Evolutionary conservation across 1,140 invertebrate genomes (phyloP).

Genomic region (Lordiphosa stackelbergi): DNA sequence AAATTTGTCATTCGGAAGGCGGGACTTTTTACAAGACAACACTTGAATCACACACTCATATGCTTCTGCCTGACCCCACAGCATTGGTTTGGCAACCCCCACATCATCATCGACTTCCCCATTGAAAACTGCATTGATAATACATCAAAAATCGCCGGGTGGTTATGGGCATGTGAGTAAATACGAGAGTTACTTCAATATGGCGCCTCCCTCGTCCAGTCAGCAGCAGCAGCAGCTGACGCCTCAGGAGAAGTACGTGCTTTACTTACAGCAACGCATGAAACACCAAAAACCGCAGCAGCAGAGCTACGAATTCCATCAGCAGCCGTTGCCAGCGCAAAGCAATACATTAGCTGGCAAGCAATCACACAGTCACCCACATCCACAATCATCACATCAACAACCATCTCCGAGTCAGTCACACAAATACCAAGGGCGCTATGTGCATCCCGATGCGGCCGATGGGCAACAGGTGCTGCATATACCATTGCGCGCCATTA

Average conservation of each 20-base stretch:
- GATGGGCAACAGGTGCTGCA: constrained; percentile 59
- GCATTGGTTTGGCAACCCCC: constrained; percentile 38
- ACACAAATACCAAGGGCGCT: constrained; percentile 45
- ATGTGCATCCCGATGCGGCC: constrained; percentile 31
- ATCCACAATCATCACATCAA: constrained; percentile 25
- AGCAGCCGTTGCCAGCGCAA: constrained; percentile 39
- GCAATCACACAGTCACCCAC: constrained; percentile 31
- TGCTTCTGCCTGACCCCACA: constrained; percentile 45
- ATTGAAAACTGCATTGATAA: constrained; percentile 49
- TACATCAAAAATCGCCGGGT: constrained; percentile 50
- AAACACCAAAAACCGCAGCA: constrained; percentile 63
- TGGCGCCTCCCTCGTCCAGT: constrained; percentile 39
- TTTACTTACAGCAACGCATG: constrained; percentile 73
- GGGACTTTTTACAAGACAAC: constrained; percentile 35
- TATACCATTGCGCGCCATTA: constrained; percentile 55
- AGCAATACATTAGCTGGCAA: constrained; percentile 58
- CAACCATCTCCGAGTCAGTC: constrained; percentile 41
- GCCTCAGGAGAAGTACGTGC: constrained; percentile 74
- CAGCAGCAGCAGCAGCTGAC: constrained; percentile 43
- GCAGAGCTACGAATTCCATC: constrained; percentile 31
- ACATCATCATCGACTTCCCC: constrained; percentile 32
- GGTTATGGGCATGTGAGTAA: constrained; percentile 51
- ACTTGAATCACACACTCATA: constrained; percentile 2
- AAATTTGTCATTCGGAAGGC: constrained; percentile 26
- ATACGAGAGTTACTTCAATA: constrained; percentile 62